These are phyloP conservation scores for Tursiops truncatus DNA, from an alignment of 2,113 vertebrate genomes.

Conservation along the genomic window DNA sequence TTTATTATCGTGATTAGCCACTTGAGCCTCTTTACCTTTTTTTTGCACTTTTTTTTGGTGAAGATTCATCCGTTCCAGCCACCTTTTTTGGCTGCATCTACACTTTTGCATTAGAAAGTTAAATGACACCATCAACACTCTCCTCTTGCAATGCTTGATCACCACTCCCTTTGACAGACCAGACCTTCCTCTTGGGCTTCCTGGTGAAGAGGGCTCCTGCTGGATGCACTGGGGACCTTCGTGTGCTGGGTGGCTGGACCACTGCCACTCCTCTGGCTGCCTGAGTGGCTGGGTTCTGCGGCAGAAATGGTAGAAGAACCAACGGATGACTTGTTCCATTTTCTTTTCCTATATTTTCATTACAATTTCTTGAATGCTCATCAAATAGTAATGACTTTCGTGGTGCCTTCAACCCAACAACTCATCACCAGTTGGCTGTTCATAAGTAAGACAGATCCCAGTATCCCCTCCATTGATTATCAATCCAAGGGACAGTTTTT, in stretches of 20 bases:
- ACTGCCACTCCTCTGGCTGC: background rate
- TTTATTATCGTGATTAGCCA: background rate
- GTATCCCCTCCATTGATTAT: background rate
- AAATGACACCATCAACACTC: background rate
- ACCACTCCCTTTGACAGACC: background rate
- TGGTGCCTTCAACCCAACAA: background rate
- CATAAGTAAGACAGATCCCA: background rate
- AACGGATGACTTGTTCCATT: background rate
- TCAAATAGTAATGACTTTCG: background rate
- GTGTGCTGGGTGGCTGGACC: rapidly evolving
- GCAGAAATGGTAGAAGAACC: background rate
- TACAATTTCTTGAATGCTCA: background rate
- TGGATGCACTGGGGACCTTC: rapidly evolving
- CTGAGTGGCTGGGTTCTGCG: background rate
- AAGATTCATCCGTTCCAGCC: background rate
- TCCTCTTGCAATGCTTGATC: background rate
- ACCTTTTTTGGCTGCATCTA: background rate
- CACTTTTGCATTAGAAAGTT: no score
- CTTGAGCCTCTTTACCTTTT: background rate
- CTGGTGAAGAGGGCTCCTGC: background rate
- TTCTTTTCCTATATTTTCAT: background rate
- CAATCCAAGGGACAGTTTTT: background rate
- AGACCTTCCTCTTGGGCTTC: background rate
- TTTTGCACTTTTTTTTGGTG: background rate
- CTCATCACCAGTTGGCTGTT: background rate